phyloP scores from a whole-genome alignment of 2,797 vertebrate genomes.

The Molossus alvarezi region DNA sequence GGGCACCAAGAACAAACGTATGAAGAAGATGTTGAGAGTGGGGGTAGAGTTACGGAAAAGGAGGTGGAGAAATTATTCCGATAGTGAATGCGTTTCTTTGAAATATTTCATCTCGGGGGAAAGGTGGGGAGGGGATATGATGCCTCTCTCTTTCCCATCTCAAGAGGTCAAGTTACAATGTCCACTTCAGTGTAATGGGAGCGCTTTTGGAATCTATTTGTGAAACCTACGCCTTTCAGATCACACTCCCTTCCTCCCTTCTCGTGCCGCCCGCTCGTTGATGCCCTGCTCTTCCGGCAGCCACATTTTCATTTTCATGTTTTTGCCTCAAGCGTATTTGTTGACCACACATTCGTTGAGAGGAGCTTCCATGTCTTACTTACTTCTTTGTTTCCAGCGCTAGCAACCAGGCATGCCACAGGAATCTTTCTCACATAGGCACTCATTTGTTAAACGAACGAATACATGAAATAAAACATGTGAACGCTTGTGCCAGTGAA shows the following conservation, averaged over 20 bases:
- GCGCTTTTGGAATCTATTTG: constrained; percentile 8
- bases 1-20: neutral
- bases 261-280: neutral
- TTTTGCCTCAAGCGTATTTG: neutral
- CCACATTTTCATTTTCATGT: neutral
- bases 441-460: constrained; percentile 5
- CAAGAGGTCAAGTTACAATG: constrained; percentile 38
- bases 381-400: neutral
- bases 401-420: neutral
- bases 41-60: neutral
- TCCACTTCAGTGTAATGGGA: neutral
- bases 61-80: neutral
- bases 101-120: neutral
- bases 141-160: neutral
- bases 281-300: neutral
- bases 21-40: constrained; percentile 48
- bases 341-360: neutral
- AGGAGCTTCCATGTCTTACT: neutral
- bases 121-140: neutral
- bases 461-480: neutral
- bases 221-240: constrained; percentile 5
- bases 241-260: neutral
- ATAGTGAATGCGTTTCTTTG: neutral
- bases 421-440: neutral
- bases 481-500: neutral